Conservation (phyloP, 2,888 invertebrate species). For the Apotomis turbidana region DNA sequence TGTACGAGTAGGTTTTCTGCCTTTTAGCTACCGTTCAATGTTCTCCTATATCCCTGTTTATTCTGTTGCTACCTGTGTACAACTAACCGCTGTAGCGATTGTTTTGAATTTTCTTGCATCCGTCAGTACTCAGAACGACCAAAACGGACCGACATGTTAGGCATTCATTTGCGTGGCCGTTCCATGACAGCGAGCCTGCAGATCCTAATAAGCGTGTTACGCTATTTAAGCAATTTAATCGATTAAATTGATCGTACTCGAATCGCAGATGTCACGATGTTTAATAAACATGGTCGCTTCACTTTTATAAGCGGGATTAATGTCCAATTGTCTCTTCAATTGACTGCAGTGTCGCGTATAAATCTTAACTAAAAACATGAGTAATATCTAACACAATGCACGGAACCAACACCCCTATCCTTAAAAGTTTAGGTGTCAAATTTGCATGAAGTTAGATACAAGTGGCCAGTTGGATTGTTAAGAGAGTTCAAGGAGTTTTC, state of each 20-base stretch:
- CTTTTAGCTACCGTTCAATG: no score
- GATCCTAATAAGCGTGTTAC: constrained; percentile 20
- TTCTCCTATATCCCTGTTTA: neutral
- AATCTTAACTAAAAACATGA: constrained; percentile 74
- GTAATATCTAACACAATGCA: constrained; percentile 41
- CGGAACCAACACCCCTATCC: constrained; percentile 59
- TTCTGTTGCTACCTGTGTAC: neutral
- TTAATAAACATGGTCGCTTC: constrained; percentile 66
- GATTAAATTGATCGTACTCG: constrained; percentile 38
- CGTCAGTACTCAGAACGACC: neutral
- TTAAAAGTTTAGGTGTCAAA: constrained; percentile 51
- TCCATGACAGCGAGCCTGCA: constrained; percentile 1
- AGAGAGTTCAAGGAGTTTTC: neutral
- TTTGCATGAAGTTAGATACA: constrained; percentile 49
- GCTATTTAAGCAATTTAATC: constrained; percentile 36
- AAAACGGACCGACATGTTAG: constrained; percentile 1
- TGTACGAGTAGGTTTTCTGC: no score
- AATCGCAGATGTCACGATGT: constrained; percentile 56
- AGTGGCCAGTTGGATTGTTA: constrained; percentile 30
- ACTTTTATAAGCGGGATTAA: constrained; percentile 78
- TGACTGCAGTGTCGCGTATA: constrained; percentile 63
- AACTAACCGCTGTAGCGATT: constrained; percentile 15
- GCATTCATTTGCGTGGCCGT: constrained; percentile 10
- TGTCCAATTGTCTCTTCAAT: constrained; percentile 69
- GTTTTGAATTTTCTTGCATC: neutral